phyloP scores from a whole-genome alignment of 2,797 vertebrate genomes.

The Euphonia xanthogaster region DNA sequence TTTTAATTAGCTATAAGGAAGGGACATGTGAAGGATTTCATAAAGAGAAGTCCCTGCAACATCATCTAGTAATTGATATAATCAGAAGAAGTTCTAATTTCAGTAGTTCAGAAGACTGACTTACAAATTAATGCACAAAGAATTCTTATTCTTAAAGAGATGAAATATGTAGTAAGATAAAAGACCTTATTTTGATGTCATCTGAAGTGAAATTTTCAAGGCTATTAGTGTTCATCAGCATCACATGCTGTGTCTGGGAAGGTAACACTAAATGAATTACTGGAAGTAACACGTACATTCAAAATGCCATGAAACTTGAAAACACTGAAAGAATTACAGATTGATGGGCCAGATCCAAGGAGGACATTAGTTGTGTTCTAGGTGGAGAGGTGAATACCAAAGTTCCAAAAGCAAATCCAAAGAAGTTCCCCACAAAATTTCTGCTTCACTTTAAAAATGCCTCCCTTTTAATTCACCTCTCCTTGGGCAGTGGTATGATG shows the following conservation, averaged over 20 bases:
- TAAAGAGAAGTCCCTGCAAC: background rate
- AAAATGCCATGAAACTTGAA: constrained; percentile 48
- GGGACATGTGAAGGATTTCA: constrained; percentile 2
- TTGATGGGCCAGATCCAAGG: constrained; percentile 63
- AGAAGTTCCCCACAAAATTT: background rate
- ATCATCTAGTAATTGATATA: background rate
- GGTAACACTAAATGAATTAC: constrained; percentile 34
- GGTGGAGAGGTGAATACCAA: background rate
- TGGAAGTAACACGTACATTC: constrained; percentile 42
- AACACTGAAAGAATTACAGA: constrained; percentile 31
- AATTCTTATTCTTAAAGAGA: background rate
- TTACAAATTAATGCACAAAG: background rate
- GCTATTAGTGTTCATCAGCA: constrained; percentile 61
- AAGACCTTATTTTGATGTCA: background rate
- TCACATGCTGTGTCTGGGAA: background rate
- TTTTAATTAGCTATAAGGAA: constrained; percentile 38
- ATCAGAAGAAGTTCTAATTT: background rate
- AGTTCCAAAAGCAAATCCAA: background rate
- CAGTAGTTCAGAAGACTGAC: background rate
- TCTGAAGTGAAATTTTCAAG: constrained; percentile 13
- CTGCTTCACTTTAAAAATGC: background rate
- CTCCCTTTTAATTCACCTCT: background rate
- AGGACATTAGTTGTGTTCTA: background rate
- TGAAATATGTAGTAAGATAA: background rate
- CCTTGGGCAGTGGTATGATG: background rate